Percentiles rank a stretch among this genome's conserved stretches.
These are phyloP conservation scores for Zaprionus inermis DNA, from an alignment of 1,140 invertebrate genomes.

Conservation along the genomic window DNA sequence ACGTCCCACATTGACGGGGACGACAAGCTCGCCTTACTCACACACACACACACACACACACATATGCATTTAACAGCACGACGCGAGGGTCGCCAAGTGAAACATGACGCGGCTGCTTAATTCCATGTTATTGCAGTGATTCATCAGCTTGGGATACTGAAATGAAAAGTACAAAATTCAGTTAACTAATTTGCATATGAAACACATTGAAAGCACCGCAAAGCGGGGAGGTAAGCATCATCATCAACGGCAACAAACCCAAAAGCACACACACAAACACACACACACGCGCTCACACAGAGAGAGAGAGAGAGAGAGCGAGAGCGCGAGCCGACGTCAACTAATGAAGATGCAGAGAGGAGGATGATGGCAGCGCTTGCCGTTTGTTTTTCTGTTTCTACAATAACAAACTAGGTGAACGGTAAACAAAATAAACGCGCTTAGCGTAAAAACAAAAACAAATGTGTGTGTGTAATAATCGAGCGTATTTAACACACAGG, in stretches of 20 bases:
- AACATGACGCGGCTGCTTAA: constrained; percentile 56
- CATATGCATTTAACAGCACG: constrained; percentile 10
- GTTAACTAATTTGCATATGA: constrained; percentile 59
- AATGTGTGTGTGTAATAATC: constrained; percentile 29
- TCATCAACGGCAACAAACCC: constrained; percentile 28
- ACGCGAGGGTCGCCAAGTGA: constrained; percentile 45
- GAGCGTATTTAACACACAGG: constrained; percentile 47
- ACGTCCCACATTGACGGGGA: constrained; percentile 46
- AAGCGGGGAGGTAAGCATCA: constrained; percentile 9
- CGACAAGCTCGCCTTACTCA: constrained; percentile 47
- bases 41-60: constrained; percentile 13
- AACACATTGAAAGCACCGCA: constrained; percentile 39
- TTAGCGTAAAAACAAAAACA: constrained; percentile 34
- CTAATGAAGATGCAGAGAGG: constrained; percentile 19
- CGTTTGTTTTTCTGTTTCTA: constrained; percentile 27
- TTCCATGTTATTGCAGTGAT: constrained; percentile 68
- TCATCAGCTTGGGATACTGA: constrained; percentile 43
- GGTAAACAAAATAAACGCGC: constrained; percentile 61
- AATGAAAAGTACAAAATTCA: constrained; percentile 61
- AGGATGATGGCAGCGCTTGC: constrained; percentile 25
- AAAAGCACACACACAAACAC: constrained; percentile 1
- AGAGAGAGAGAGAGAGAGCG: no score
- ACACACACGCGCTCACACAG: constrained; percentile 10
- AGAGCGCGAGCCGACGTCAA: neutral
- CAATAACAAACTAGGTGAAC: constrained; percentile 55